These are phyloP conservation scores for Papilio glaucus DNA, from an alignment of 1,140 invertebrate genomes.

Conservation along the genomic window DNA sequence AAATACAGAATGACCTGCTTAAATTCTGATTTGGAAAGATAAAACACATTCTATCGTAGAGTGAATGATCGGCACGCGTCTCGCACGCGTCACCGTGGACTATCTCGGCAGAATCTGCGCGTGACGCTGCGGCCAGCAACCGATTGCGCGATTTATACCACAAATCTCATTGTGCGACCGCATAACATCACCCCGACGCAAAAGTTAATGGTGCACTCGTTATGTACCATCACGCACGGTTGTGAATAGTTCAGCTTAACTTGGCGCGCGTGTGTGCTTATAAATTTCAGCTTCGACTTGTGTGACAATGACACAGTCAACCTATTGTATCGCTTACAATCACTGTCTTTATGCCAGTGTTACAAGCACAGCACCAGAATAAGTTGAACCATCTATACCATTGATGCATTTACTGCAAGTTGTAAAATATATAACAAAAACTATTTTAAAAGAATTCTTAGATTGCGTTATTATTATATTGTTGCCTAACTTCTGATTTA, in stretches of 20 bases:
- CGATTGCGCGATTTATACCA: constrained; percentile 38
- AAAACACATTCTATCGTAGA: constrained; percentile 2
- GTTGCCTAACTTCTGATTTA: no score
- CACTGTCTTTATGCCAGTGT: no score
- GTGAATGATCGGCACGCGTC: constrained; percentile 30
- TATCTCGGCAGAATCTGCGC: constrained; percentile 36
- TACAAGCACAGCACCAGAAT: no score
- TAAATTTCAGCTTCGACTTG: no score
- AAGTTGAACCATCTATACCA: no score
- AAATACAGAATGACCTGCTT: background rate
- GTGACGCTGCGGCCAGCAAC: constrained; percentile 34
- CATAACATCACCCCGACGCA: background rate
- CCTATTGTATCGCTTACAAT: no score
- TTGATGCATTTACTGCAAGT: no score
- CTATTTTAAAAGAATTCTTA: no score
- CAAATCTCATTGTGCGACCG: constrained; percentile 27
- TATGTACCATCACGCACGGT: constrained; percentile 13
- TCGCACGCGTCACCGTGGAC: constrained; percentile 37
- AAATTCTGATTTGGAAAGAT: background rate
- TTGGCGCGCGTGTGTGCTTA: no score
- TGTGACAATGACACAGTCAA: no score
- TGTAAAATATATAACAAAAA: no score
- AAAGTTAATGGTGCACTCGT: constrained; percentile 13
- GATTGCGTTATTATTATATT: no score
- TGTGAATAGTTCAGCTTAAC: background rate